Evolutionary conservation across 2,113 vertebrate species (phyloP).

Genomic region (Fulmarus glacialis): DNA sequence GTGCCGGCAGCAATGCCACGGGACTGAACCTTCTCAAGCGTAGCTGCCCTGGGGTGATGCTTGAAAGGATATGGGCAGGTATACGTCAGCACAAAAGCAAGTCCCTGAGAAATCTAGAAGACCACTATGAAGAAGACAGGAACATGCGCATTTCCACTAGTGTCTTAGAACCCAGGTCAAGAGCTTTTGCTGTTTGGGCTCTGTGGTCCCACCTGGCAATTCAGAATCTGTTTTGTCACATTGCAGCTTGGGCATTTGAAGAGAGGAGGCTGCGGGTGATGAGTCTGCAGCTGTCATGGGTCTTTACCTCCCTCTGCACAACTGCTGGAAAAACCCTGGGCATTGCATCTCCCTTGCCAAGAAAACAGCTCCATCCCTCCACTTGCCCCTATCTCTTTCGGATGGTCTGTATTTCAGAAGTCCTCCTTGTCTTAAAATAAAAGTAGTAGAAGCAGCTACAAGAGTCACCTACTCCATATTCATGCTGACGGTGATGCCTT

Average conservation of each 20-base stretch:
- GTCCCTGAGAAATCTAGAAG: neutral
- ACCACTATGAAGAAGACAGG: neutral
- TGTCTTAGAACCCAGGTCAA: neutral
- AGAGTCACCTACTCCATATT: neutral
- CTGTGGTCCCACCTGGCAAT: neutral
- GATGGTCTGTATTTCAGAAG: neutral
- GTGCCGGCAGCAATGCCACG: accelerated
- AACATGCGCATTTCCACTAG: neutral
- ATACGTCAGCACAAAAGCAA: neutral
- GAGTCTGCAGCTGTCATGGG: neutral
- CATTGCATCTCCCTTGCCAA: neutral
- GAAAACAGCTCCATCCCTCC: neutral
- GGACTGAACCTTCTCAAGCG: neutral
- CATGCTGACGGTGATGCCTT: neutral
- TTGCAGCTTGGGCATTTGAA: neutral
- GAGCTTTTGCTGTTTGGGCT: neutral
- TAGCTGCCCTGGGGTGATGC: neutral
- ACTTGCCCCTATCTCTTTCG: neutral
- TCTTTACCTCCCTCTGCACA: neutral
- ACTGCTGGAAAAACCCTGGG: neutral
- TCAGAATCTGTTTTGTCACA: neutral
- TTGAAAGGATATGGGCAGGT: neutral
- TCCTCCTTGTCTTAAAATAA: neutral
- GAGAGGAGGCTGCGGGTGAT: neutral
- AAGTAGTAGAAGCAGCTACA: neutral